Percentiles rank a stretch among this genome's conserved stretches.
phyloP scores from a whole-genome alignment of 1,140 invertebrate species.

The Gryllus bimaculatus region DNA sequence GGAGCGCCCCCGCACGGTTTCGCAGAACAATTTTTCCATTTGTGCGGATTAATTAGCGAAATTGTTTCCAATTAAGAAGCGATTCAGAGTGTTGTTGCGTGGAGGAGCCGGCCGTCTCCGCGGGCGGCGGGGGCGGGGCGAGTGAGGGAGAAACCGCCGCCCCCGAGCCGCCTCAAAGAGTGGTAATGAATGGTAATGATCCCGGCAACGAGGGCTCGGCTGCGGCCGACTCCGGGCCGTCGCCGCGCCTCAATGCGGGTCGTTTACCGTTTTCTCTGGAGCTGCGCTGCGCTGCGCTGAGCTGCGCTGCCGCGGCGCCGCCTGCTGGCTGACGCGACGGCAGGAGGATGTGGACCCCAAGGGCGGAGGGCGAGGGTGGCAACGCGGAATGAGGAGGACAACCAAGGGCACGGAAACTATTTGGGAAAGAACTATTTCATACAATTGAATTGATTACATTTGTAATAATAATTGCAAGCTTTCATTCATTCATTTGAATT shows the following conservation, averaged over 20 bases:
- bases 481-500: too few relatives aligned
- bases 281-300: background rate
- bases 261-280: background rate
- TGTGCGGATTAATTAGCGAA: slow-evolving; percentile 37
- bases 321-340: background rate
- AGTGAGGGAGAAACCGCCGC: background rate
- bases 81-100: slow-evolving; percentile 30
- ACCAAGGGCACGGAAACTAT: too few relatives aligned
- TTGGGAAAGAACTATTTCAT: too few relatives aligned
- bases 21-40: slow-evolving; percentile 23
- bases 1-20: slow-evolving; percentile 7
- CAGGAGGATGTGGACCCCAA: background rate
- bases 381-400: background rate
- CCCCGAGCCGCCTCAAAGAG: background rate
- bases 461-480: too few relatives aligned
- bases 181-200: slow-evolving; percentile 11
- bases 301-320: background rate
- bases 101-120: slow-evolving; percentile 8
- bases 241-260: background rate
- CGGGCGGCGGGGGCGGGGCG: background rate
- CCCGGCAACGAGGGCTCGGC: background rate
- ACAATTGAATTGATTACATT: too few relatives aligned
- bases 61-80: slow-evolving; percentile 40
- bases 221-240: background rate
- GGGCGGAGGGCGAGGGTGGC: too few relatives aligned